Conservation (phyloP, 2,888 invertebrate species). For the Athripsodes cinereus region DNA sequence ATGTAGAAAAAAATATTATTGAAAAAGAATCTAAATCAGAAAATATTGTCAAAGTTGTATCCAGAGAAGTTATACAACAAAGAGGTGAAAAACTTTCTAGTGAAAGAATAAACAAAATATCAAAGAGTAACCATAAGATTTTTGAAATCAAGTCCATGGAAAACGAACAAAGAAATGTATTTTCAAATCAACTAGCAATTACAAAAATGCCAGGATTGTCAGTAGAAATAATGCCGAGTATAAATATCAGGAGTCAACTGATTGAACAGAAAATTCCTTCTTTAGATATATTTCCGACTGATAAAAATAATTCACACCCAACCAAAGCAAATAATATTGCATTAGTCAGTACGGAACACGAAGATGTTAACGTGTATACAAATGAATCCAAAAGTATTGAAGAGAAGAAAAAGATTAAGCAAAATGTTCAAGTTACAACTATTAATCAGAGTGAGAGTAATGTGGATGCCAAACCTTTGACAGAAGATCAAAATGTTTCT, state of each 20-base stretch:
- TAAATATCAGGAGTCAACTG: conserved; percentile 47
- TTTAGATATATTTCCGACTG: conserved; percentile 44
- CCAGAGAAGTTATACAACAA: not conserved
- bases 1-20: not conserved
- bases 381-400: not conserved
- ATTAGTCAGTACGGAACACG: conserved; percentile 16
- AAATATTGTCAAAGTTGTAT: not conserved
- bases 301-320: conserved; percentile 17
- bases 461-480: too few relatives aligned
- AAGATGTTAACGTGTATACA: not conserved
- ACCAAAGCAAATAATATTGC: conserved; percentile 20
- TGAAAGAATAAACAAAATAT: conserved; percentile 4
- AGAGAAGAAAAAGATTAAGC: not conserved
- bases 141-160: conserved; percentile 38
- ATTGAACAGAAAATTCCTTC: conserved; percentile 47
- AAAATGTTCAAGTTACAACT: conserved; percentile 5
- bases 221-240: conserved; percentile 47
- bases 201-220: conserved; percentile 33
- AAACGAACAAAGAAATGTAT: conserved; percentile 28
- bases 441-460: not conserved
- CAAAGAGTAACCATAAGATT: conserved; percentile 30
- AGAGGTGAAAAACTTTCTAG: not conserved
- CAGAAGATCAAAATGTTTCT: too few relatives aligned
- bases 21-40: not conserved
- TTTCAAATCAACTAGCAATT: conserved; percentile 36